phyloP scores from a whole-genome alignment of 2,113 vertebrate species.

The Oxyruncus cristatus region DNA sequence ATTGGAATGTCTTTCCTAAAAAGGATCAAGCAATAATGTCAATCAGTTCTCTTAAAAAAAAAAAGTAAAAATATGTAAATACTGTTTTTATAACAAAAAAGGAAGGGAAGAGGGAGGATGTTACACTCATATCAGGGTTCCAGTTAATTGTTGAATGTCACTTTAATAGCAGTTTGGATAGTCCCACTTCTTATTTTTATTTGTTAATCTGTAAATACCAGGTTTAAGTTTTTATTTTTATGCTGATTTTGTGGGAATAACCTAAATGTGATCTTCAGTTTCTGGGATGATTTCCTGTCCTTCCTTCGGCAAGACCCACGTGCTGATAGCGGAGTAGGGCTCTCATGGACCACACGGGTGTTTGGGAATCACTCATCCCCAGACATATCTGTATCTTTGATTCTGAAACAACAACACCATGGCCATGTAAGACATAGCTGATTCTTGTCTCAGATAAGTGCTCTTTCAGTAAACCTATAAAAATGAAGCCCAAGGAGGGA shows the following conservation, averaged over 20 bases:
- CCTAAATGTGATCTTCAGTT: not conserved
- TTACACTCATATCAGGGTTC: conserved; percentile 23
- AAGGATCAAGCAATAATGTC: conserved; percentile 73
- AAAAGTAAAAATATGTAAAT: not conserved
- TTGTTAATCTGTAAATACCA: not conserved
- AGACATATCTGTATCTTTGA: not conserved
- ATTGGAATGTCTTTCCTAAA: conserved; percentile 13
- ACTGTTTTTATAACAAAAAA: conserved; percentile 5
- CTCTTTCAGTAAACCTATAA: not conserved
- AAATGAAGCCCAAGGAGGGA: not conserved
- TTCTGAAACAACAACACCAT: not conserved
- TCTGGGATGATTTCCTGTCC: not conserved
- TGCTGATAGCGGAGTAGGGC: accelerated
- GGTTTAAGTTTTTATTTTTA: conserved; percentile 20
- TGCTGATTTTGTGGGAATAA: conserved; percentile 8
- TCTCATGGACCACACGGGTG: not conserved
- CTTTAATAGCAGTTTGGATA: conserved; percentile 50
- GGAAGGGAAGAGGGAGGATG: conserved; percentile 6
- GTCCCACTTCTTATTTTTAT: conserved; percentile 34
- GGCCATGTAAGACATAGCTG: not conserved
- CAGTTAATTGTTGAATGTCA: conserved; percentile 58
- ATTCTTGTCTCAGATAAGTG: not conserved
- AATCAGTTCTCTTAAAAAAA: conserved; percentile 52
- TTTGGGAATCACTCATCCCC: not conserved
- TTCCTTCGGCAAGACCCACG: not conserved